Percentiles rank a stretch among this genome's conserved stretches.
Evolutionary conservation across 2,888 invertebrate species (phyloP).

Genomic region (Julus scandinavius): DNA sequence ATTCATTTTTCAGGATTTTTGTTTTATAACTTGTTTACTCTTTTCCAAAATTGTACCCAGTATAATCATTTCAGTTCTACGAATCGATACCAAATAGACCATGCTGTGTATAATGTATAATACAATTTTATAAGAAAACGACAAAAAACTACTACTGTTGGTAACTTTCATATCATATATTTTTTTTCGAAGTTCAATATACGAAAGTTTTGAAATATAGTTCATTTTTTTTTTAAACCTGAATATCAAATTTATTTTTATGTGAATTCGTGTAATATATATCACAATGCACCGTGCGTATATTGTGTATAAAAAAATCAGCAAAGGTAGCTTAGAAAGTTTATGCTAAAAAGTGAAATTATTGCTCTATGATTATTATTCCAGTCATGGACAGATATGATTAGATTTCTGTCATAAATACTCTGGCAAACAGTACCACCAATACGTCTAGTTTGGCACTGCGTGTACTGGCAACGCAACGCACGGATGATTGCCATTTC

Average conservation of each 20-base stretch:
- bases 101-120: no score
- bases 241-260: no score
- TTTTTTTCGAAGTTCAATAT: no score
- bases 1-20: not conserved
- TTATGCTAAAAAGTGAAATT: constrained; percentile 35
- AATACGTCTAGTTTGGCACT: not conserved
- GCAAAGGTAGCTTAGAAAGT: not conserved
- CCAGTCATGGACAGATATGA: constrained; percentile 41
- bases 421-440: constrained; percentile 30
- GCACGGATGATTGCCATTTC: constrained; percentile 40
- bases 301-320: not conserved
- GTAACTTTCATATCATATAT: no score
- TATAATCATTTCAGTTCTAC: not conserved
- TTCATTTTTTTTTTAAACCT: no score
- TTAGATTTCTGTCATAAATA: constrained; percentile 42
- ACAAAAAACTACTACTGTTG: no score
- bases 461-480: not conserved
- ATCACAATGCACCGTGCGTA: not conserved
- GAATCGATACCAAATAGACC: not conserved
- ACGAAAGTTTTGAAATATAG: not conserved
- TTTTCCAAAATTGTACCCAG: not conserved
- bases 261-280: no score
- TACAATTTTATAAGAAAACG: no score
- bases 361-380: constrained; percentile 13
- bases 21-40: not conserved